Evolutionary conservation across 2,797 vertebrate genomes (phyloP).

Genomic region (Enteromius thamalakanensis): DNA sequence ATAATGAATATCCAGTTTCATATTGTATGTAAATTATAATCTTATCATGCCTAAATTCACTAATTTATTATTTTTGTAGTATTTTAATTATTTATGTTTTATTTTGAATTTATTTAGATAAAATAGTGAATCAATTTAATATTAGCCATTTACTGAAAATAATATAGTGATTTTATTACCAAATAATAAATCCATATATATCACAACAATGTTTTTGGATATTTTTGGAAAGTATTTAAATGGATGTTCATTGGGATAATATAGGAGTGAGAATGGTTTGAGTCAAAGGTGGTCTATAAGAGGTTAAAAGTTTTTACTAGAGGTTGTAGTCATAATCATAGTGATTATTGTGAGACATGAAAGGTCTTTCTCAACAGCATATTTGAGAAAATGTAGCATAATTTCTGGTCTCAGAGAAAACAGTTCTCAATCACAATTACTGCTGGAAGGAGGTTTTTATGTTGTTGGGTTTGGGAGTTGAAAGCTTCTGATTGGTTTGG

Average conservation of each 20-base stretch:
- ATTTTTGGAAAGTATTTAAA: too few species aligned
- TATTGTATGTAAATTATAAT: background rate
- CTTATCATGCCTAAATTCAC: background rate
- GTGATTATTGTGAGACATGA: slow-evolving; percentile 39
- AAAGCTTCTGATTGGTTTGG: slow-evolving; percentile 27
- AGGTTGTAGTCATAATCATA: slow-evolving; percentile 53
- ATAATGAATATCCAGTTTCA: background rate
- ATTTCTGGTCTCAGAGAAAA: slow-evolving; percentile 22
- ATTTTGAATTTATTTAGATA: background rate
- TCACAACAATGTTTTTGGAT: too few species aligned
- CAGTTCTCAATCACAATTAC: slow-evolving; percentile 12
- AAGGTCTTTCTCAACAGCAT: slow-evolving; percentile 24
- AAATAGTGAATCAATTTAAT: background rate
- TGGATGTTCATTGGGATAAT: background rate
- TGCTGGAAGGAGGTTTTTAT: slow-evolving; percentile 17
- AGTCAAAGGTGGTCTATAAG: slow-evolving; percentile 35
- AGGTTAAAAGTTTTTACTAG: slow-evolving; percentile 28
- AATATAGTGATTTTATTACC: background rate
- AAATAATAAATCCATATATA: too few species aligned
- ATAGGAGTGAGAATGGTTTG: slow-evolving; percentile 1
- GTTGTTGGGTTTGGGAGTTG: slow-evolving; percentile 41
- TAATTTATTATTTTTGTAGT: background rate
- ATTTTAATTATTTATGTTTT: background rate
- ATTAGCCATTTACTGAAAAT: background rate
- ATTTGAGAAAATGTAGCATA: slow-evolving; percentile 22